Percentiles rank a stretch among this genome's conserved stretches.
phyloP scores from a whole-genome alignment of 2,888 invertebrate genomes.

The Microplitis manilae region DNA sequence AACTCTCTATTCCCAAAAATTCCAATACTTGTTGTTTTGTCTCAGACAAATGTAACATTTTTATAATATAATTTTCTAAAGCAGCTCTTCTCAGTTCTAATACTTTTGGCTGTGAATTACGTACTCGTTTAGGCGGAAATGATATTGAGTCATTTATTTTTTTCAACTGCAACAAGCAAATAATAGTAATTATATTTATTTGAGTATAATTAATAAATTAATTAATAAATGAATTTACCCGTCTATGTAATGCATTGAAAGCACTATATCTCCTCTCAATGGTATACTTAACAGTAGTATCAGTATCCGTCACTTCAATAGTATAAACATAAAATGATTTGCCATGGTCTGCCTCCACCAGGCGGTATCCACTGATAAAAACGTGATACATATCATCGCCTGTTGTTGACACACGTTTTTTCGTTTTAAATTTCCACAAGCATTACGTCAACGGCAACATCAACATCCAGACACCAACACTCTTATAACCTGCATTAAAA shows the following conservation, averaged over 20 bases:
- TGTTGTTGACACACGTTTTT: constrained; percentile 42
- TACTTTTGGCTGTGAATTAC: constrained; percentile 75
- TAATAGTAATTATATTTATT: not conserved
- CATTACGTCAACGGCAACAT: constrained; percentile 42
- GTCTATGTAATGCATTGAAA: constrained; percentile 75
- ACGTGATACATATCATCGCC: constrained; percentile 69
- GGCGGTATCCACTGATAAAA: constrained; percentile 70
- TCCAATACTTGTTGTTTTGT: constrained; percentile 71
- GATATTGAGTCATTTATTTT: constrained; percentile 73
- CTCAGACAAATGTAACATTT: constrained; percentile 71
- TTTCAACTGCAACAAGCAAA: constrained; percentile 68
- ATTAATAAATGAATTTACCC: constrained; percentile 64
- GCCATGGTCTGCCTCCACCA: constrained; percentile 69
- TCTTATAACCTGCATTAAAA: constrained; percentile 32
- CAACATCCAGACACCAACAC: constrained; percentile 34
- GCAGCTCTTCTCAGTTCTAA: constrained; percentile 74
- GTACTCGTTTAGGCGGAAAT: constrained; percentile 76
- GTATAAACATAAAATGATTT: constrained; percentile 73
- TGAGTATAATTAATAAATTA: too few relatives aligned
- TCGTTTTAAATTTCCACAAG: constrained; percentile 39
- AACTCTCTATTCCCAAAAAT: constrained; percentile 70
- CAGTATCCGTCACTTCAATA: constrained; percentile 68
- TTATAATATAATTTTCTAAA: constrained; percentile 74
- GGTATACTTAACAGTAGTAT: constrained; percentile 67
- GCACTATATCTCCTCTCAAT: constrained; percentile 75